Conservation (phyloP, 2,113 vertebrate species). For the Alethe castanea region DNA sequence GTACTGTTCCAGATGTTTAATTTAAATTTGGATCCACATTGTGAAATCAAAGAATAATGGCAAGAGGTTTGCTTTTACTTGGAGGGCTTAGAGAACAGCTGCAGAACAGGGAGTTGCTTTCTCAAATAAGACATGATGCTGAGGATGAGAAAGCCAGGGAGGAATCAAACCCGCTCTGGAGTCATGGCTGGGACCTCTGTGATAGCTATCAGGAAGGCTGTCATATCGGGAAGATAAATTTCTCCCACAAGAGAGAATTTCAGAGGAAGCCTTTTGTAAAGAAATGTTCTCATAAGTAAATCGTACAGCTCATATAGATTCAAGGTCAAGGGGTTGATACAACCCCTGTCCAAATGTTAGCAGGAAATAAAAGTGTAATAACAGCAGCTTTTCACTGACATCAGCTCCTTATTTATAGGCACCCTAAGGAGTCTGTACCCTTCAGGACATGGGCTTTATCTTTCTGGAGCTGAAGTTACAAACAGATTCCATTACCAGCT, state of each 20-base stretch:
- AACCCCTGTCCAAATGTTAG: conserved; percentile 28
- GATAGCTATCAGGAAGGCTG: conserved; percentile 16
- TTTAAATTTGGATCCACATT: neutral
- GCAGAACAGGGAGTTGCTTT: neutral
- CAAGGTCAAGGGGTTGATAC: conserved; percentile 29
- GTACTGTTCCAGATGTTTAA: neutral
- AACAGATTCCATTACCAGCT: neutral
- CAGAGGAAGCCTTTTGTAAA: conserved; percentile 33
- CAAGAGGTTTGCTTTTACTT: neutral
- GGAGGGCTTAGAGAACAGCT: neutral
- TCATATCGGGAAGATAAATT: conserved; percentile 32
- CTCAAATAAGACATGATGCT: neutral
- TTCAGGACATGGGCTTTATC: neutral
- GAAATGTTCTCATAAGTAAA: conserved; percentile 34
- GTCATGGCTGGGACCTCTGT: neutral
- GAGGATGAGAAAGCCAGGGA: neutral
- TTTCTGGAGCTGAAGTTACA: neutral
- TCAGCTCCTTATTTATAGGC: conserved; percentile 39
- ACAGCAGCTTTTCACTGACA: conserved; percentile 35
- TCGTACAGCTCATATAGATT: conserved; percentile 15
- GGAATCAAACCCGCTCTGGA: neutral
- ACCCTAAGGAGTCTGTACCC: neutral
- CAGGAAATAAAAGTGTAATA: conserved; percentile 56
- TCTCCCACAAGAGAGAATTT: conserved; percentile 33
- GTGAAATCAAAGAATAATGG: neutral